These are phyloP conservation scores for Gambelia wislizenii DNA, from an alignment of 2,797 vertebrate genomes.

Conservation along the genomic window DNA sequence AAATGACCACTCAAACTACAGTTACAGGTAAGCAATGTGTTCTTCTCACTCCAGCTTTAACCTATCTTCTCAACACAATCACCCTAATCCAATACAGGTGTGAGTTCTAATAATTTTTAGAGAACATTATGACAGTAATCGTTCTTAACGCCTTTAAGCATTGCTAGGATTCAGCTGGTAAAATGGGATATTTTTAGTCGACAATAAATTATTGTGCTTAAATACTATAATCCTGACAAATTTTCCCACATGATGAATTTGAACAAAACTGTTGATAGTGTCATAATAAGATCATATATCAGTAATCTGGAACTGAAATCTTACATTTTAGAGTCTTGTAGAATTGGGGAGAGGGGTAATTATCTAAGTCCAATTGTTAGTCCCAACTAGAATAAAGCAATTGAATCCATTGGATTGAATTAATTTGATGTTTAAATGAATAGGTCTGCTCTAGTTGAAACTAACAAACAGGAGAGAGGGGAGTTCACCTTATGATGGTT, in stretches of 20 bases:
- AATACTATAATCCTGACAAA: slow-evolving; percentile 16
- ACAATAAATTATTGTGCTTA: slow-evolving; percentile 20
- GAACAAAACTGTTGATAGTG: background rate
- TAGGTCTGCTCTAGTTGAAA: too few relatives aligned
- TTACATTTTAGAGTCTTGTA: background rate
- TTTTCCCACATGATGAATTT: background rate
- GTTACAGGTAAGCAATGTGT: too few relatives aligned
- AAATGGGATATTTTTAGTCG: background rate
- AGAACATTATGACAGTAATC: background rate
- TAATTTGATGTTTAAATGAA: too few relatives aligned
- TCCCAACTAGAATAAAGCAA: too few relatives aligned
- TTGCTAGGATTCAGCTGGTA: background rate
- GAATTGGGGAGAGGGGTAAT: background rate
- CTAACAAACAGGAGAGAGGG: too few relatives aligned
- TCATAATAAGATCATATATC: slow-evolving; percentile 5
- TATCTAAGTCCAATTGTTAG: too few relatives aligned
- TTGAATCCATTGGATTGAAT: too few relatives aligned
- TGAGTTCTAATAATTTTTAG: background rate
- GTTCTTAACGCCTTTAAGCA: background rate
- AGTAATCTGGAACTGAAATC: slow-evolving; percentile 1
- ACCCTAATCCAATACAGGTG: background rate
- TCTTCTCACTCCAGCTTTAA: background rate
- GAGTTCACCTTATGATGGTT: background rate
- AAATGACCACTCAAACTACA: too few relatives aligned
- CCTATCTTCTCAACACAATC: too few relatives aligned